These are phyloP conservation scores for Drosophila rubida DNA, from an alignment of 2,888 invertebrate species.

Conservation along the genomic window DNA sequence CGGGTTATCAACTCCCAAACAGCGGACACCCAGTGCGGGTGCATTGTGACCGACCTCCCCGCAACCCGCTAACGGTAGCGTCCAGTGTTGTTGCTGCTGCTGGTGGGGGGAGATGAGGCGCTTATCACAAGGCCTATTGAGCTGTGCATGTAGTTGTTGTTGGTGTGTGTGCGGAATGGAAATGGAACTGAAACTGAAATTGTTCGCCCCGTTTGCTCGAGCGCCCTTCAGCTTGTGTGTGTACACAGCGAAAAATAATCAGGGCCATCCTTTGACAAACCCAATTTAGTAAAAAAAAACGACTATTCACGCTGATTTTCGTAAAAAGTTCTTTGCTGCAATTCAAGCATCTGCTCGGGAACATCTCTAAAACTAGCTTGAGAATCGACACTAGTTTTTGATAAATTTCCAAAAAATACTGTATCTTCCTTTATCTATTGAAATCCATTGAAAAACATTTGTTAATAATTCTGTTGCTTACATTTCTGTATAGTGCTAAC, in stretches of 20 bases:
- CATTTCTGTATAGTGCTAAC: too few relatives aligned
- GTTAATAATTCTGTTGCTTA: too few relatives aligned
- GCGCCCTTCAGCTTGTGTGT: background rate
- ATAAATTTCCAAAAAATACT: too few relatives aligned
- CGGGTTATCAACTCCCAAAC: constrained; percentile 79
- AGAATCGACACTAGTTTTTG: too few relatives aligned
- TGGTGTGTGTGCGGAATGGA: constrained; percentile 42
- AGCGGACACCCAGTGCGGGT: constrained; percentile 55
- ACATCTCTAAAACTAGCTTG: too few relatives aligned
- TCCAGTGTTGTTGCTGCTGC: background rate
- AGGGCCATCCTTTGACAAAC: too few relatives aligned
- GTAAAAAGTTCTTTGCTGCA: too few relatives aligned
- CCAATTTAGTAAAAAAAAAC: too few relatives aligned
- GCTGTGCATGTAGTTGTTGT: constrained; percentile 37
- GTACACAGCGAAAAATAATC: background rate
- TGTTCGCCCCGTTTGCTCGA: constrained; percentile 36
- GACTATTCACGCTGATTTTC: too few relatives aligned
- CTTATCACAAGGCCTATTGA: constrained; percentile 81
- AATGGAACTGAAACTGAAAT: constrained; percentile 50
- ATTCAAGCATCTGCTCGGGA: too few relatives aligned
- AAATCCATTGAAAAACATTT: too few relatives aligned
- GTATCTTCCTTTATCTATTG: too few relatives aligned
- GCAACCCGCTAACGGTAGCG: constrained; percentile 11
- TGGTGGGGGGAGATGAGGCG: constrained; percentile 24
- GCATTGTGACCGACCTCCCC: constrained; percentile 37